A percentile compares a stretch with the other conserved stretches of the same genome.
These are phyloP conservation scores for Kryptolebias marmoratus DNA, from an alignment of 2,113 vertebrate species.

Conservation along the genomic window DNA sequence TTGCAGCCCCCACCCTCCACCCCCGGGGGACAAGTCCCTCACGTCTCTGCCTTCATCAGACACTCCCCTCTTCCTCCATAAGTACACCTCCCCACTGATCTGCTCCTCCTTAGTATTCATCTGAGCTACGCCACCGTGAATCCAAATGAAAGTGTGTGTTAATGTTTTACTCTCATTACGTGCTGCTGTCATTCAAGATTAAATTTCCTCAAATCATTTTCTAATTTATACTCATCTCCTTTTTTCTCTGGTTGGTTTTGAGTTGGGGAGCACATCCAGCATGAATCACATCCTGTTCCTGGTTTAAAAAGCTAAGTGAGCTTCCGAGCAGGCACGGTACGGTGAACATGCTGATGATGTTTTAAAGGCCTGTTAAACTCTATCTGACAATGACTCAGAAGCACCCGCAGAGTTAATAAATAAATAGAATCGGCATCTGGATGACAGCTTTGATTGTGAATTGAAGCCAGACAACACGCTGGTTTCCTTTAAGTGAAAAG, in stretches of 20 bases:
- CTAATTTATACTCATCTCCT: neutral
- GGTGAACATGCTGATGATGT: slow-evolving; percentile 42
- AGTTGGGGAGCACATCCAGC: neutral
- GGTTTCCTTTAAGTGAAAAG: slow-evolving; percentile 1
- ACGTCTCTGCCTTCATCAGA: slow-evolving; percentile 53
- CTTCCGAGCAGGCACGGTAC: slow-evolving; percentile 39
- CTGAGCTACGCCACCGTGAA: slow-evolving; percentile 33
- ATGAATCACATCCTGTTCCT: slow-evolving; percentile 47
- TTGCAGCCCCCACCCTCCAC: slow-evolving; percentile 42
- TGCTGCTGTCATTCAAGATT: slow-evolving; percentile 13
- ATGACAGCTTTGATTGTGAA: slow-evolving; percentile 31
- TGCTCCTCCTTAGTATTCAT: slow-evolving; percentile 55
- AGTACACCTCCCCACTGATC: slow-evolving; percentile 30
- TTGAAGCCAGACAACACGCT: slow-evolving; percentile 29
- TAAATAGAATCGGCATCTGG: slow-evolving; percentile 50
- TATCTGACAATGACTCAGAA: slow-evolving; percentile 53
- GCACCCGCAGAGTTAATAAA: slow-evolving; percentile 49
- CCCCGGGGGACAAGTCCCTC: slow-evolving; percentile 52
- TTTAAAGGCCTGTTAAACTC: slow-evolving; percentile 59
- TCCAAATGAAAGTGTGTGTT: slow-evolving; percentile 23
- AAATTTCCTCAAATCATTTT: neutral
- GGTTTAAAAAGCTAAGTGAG: slow-evolving; percentile 9
- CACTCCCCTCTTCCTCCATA: slow-evolving; percentile 40
- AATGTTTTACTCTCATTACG: slow-evolving; percentile 15
- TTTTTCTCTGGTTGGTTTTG: neutral